Base-by-base conservation (phyloP, 2,113 vertebrate species). In the Euleptes europaea region DNA sequence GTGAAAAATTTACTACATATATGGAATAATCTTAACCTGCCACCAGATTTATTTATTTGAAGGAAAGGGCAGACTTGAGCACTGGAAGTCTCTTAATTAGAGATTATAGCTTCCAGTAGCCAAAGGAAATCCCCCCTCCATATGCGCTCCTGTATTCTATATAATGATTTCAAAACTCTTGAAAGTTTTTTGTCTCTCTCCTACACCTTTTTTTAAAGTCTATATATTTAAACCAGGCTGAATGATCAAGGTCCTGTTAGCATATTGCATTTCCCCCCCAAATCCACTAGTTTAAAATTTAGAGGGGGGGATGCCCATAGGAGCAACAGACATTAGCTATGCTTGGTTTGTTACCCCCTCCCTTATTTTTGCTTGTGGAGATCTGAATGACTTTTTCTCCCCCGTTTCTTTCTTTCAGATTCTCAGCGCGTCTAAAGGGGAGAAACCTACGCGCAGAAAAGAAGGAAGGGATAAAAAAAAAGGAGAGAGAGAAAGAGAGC, bases 351-450 rank as follows among this genome's bases (percentile, higher is more conserved):
- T 28, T 21, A 4, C 17, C 19, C 60, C 60, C 60, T 38, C n/a
- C 31, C 12, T 13, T 1, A 42, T 11, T 65, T 65, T 42, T 95
- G 95, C 96, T 91, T 95, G 94, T 93, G 93, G 94, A 95, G 95
- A 94, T 96, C 93, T 94, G 94, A 96, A 95, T 95, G 87, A 95
- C 94, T 95, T 96, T 96, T 94, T 94, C 94, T 92, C 91, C 78
- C 88, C 67, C n/a, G 15, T 70, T 85, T 91, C 88, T 97, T 96
- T 96, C 95, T 97, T 96, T 96, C 94, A 94, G 95, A 94, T 96
- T 97, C 96, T 96, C 94, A 95, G 95, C 94, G 93, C 93, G 92
- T 96, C 94, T 96, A 96, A 97, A 96, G 97, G 97, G 95, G 96
- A 96, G 95, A 97, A n/a, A 96, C 95, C 93, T 95, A 94, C 93